Percentiles rank a stretch among this genome's conserved stretches.
These are phyloP conservation scores for Canis aureus DNA, from an alignment of 2,113 vertebrate species.

Conservation along the genomic window DNA sequence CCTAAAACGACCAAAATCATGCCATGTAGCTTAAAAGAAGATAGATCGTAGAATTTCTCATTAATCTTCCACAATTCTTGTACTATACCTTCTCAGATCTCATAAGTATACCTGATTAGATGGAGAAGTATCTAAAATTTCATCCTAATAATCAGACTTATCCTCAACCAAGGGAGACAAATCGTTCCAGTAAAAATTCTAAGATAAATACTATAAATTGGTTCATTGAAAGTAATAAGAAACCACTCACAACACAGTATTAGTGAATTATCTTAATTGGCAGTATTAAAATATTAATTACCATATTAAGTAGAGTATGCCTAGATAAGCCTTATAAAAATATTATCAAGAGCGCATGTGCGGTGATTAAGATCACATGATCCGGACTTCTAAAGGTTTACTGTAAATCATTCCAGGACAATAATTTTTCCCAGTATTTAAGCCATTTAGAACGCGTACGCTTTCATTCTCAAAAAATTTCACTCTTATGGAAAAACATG, in stretches of 20 bases:
- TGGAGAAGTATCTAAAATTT: neutral
- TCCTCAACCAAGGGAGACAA: neutral
- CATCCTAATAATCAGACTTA: conserved; percentile 2
- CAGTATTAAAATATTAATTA: neutral
- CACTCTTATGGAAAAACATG: neutral
- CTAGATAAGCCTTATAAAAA: conserved; percentile 7
- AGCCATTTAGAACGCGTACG: neutral
- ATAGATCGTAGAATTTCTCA: neutral
- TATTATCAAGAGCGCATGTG: neutral
- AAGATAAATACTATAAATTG: neutral
- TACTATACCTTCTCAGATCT: neutral
- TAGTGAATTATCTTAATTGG: neutral
- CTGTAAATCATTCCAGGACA: neutral
- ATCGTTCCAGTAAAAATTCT: neutral
- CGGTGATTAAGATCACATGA: neutral
- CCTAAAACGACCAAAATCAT: neutral
- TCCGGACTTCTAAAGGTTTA: neutral
- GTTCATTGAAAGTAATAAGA: neutral
- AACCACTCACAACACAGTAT: neutral
- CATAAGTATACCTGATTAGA: neutral
- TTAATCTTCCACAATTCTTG: neutral
- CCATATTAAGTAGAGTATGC: neutral
- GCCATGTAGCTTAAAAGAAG: neutral
- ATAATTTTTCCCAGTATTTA: neutral
- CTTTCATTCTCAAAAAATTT: neutral